phyloP scores from a whole-genome alignment of 2,888 invertebrate genomes.

The Diaperis boleti region DNA sequence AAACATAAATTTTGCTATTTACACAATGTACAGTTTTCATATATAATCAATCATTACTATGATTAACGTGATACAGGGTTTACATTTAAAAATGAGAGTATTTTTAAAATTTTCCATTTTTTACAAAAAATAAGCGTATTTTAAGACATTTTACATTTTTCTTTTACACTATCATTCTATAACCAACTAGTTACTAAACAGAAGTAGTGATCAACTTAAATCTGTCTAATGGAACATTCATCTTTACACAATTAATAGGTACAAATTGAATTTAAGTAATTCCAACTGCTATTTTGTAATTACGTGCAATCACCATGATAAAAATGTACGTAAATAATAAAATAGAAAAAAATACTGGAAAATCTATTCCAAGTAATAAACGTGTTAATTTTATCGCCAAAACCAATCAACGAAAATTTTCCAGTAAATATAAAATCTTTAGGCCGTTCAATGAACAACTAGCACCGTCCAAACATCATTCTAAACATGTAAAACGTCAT shows the following conservation, averaged over 20 bases:
- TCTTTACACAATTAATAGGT: slow-evolving; percentile 24
- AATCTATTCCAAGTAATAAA: slow-evolving; percentile 4
- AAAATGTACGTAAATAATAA: slow-evolving; percentile 6
- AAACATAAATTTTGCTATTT: slow-evolving; percentile 58
- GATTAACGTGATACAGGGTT: slow-evolving; percentile 46
- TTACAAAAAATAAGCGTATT: slow-evolving; percentile 56
- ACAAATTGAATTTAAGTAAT: slow-evolving; percentile 31
- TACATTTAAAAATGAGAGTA: slow-evolving; percentile 51
- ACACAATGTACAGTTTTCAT: slow-evolving; percentile 53
- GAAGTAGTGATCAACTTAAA: slow-evolving; percentile 26
- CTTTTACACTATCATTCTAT: slow-evolving; percentile 31
- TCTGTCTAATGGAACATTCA: slow-evolving; percentile 32
- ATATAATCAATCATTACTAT: slow-evolving; percentile 37
- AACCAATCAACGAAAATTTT: slow-evolving; percentile 5
- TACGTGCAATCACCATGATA: slow-evolving; percentile 9
- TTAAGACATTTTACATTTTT: slow-evolving; percentile 48
- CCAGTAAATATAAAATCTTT: slow-evolving; percentile 3
- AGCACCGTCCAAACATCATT: background rate
- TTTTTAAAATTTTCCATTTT: slow-evolving; percentile 50
- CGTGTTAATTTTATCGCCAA: background rate
- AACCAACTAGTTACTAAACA: slow-evolving; percentile 36
- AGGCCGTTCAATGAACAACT: slow-evolving; percentile 7
- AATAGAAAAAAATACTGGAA: slow-evolving; percentile 17
- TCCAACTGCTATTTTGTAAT: slow-evolving; percentile 36
- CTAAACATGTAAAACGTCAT: slow-evolving; percentile 4